Base-by-base conservation (phyloP, 1,140 invertebrate species). In the Geopemphigus sp. region DNA sequence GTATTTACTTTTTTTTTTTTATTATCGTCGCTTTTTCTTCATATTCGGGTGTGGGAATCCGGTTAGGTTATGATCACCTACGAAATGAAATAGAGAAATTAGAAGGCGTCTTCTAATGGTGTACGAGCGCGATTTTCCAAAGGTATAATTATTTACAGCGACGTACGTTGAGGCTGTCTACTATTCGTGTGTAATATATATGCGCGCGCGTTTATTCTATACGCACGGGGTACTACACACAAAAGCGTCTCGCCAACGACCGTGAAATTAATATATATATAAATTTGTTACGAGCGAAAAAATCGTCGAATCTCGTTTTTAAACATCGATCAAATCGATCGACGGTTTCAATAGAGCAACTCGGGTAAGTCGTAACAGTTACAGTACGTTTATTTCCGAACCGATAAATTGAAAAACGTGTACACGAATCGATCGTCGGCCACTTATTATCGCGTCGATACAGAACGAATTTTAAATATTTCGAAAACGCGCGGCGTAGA, bases 251-350 rank as follows among this genome's bases (percentile, higher is more conserved):
- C 59, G 17, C 14, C 61, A n/a, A 64, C 61, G 39, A 64, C 61
- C 61, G n/a, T 39, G 61, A 64, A 39, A 64, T 64, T 64, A 39
- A 39, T 64, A 39, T n/a, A n/a, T n/a, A n/a, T n/a, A n/a, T n/a
- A n/a, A n/a, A n/a, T 39, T 64, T 17, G 17, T 64, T n/a, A 64
- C 17, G n/a, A 63, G 26, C 26, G 22, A 57, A 63, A 64, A 64
- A 64, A 12, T 39, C 61, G 61, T 64, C 39, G 32, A 39, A 19
- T 64, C n/a, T 22, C 26, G 29, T 64, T 64, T 1, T 64, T 22
- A 64, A 32, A 39, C 32, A 39, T 64, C n/a, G 14, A 59, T 59
- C 29, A 64, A 64, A 39, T 39, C 19, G 39, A 64, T 64, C 14
- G 29, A 29, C 26, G 29, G 26, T 63, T 17, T 63, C 1, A 32